phyloP scores from a whole-genome alignment of 2,113 vertebrate species.

The Macrotis lagotis region DNA sequence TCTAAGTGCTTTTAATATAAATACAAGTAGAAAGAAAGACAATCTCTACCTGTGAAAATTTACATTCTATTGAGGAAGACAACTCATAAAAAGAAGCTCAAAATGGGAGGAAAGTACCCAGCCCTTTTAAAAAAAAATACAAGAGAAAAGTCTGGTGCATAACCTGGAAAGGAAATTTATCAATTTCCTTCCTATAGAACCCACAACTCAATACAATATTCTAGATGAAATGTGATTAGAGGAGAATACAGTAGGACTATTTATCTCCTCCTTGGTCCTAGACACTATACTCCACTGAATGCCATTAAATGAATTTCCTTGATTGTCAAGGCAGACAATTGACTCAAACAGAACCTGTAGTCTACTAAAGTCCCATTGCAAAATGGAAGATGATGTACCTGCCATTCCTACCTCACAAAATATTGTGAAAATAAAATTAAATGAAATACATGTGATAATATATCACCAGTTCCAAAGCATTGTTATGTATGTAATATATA shows the following conservation, averaged over 20 bases:
- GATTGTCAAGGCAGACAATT: neutral
- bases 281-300: neutral
- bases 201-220: neutral
- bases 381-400: neutral
- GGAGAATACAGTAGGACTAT: neutral
- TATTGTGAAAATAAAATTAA: neutral
- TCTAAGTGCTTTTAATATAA: neutral
- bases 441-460: neutral
- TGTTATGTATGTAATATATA: neutral
- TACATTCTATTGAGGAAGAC: neutral
- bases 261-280: neutral
- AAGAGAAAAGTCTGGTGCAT: neutral
- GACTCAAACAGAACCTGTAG: neutral
- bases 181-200: neutral
- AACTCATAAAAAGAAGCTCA: neutral
- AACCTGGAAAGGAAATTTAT: neutral
- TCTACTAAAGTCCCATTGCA: neutral
- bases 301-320: neutral
- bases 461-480: neutral
- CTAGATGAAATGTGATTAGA: neutral
- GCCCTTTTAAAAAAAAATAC: neutral
- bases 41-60: neutral
- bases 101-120: neutral
- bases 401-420: neutral
- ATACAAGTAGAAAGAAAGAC: neutral